Evolutionary conservation across 2,113 vertebrate species (phyloP).

Genomic region (Apteryx mantelli): DNA sequence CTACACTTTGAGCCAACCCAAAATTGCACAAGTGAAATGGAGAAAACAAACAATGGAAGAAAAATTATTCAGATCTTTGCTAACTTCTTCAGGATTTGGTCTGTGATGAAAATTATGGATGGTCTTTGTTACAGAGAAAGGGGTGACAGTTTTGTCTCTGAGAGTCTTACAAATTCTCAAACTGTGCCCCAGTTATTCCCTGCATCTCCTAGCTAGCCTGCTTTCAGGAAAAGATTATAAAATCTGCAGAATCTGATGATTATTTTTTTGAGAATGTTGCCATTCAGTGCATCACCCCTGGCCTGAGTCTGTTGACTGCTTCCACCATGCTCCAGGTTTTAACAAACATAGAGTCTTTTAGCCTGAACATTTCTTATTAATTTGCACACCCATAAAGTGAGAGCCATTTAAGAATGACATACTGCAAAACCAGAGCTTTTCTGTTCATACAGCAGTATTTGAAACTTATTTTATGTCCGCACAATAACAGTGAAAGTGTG

Average conservation of each 20-base stretch:
- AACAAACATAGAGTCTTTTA: background rate
- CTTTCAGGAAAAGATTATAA: background rate
- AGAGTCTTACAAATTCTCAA: background rate
- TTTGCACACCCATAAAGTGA: background rate
- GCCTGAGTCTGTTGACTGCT: background rate
- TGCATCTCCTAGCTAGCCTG: background rate
- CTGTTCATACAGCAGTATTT: background rate
- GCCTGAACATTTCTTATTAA: background rate
- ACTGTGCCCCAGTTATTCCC: background rate
- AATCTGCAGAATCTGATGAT: background rate
- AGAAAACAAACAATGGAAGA: background rate
- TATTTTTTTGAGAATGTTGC: background rate
- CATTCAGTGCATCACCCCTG: background rate
- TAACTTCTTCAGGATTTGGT: background rate
- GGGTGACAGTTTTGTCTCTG: background rate
- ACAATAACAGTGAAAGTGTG: background rate
- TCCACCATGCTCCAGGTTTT: background rate
- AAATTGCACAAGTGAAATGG: background rate
- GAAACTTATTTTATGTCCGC: background rate
- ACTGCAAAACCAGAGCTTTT: background rate
- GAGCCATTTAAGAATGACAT: background rate
- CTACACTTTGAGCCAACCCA: background rate
- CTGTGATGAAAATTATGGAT: background rate
- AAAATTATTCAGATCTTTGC: background rate
- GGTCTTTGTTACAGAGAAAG: background rate